These are phyloP conservation scores for Mesoligia furuncula DNA, from an alignment of 2,888 invertebrate genomes.

Conservation along the genomic window DNA sequence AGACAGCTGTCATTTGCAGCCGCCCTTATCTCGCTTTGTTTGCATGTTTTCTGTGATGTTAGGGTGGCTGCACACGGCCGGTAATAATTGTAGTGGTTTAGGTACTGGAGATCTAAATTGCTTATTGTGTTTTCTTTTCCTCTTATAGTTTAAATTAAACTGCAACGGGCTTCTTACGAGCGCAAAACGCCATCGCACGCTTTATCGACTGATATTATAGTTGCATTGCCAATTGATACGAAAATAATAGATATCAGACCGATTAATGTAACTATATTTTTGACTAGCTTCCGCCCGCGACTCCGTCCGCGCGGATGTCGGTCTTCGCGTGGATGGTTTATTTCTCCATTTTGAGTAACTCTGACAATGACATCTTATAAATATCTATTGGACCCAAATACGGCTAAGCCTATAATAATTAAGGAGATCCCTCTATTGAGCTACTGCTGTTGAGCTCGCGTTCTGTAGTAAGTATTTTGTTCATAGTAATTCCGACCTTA, in stretches of 20 bases:
- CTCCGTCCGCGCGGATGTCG: no score
- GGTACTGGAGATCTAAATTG: constrained; percentile 1
- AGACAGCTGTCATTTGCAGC: constrained; percentile 72
- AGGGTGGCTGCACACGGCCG: constrained; percentile 38
- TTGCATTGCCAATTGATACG: not conserved
- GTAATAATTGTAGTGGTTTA: constrained; percentile 27
- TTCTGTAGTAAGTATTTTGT: no score
- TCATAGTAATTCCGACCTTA: no score
- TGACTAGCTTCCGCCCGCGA: no score
- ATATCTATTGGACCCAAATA: no score
- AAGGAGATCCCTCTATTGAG: no score
- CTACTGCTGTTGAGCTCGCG: no score
- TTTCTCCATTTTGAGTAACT: no score
- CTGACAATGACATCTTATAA: no score
- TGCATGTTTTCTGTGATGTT: constrained; percentile 59
- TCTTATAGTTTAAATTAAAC: not conserved
- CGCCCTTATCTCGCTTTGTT: constrained; percentile 68
- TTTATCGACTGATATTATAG: not conserved
- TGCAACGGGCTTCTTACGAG: not conserved
- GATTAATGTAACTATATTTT: not conserved
- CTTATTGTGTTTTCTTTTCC: not conserved
- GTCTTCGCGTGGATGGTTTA: no score
- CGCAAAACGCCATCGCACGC: not conserved
- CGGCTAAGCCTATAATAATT: no score
- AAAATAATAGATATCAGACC: not conserved